Percentiles rank a stretch among this genome's conserved stretches.
These are phyloP conservation scores for Albula glossodonta DNA, from an alignment of 2,113 vertebrate genomes.

Conservation along the genomic window DNA sequence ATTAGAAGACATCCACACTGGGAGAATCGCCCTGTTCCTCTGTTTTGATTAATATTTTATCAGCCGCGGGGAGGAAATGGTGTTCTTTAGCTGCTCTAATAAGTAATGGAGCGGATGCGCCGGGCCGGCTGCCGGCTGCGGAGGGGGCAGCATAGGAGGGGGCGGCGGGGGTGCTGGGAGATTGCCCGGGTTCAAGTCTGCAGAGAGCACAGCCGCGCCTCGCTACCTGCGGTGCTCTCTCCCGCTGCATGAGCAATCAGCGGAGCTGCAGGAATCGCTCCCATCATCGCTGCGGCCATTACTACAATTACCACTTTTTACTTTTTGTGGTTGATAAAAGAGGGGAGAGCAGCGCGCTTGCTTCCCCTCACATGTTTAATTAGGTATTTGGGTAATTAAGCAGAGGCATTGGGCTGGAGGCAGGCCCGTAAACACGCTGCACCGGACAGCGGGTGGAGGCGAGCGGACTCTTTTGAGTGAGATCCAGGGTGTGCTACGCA, in stretches of 20 bases:
- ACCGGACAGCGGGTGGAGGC: background rate
- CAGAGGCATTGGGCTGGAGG: background rate
- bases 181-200: slow-evolving; percentile 37
- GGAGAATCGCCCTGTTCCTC: slow-evolving; percentile 87
- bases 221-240: slow-evolving; percentile 5
- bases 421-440: background rate
- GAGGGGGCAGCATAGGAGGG: slow-evolving; percentile 42
- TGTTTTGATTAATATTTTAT: slow-evolving; percentile 97
- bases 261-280: background rate
- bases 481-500: background rate
- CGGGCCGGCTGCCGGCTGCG: slow-evolving; percentile 56
- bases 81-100: slow-evolving; percentile 89
- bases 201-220: background rate
- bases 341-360: background rate
- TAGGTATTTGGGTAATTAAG: background rate
- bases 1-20: slow-evolving; percentile 86
- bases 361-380: background rate
- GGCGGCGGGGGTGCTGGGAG: slow-evolving; percentile 45
- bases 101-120: slow-evolving; percentile 83
- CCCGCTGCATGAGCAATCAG: slow-evolving; percentile 13
- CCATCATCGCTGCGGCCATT: background rate
- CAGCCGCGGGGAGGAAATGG: slow-evolving; percentile 87
- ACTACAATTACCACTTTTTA: background rate
- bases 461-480: background rate
- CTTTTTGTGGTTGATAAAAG: background rate